Conservation (phyloP, 2,888 invertebrate genomes). For the Diachrysia chrysitis region DNA sequence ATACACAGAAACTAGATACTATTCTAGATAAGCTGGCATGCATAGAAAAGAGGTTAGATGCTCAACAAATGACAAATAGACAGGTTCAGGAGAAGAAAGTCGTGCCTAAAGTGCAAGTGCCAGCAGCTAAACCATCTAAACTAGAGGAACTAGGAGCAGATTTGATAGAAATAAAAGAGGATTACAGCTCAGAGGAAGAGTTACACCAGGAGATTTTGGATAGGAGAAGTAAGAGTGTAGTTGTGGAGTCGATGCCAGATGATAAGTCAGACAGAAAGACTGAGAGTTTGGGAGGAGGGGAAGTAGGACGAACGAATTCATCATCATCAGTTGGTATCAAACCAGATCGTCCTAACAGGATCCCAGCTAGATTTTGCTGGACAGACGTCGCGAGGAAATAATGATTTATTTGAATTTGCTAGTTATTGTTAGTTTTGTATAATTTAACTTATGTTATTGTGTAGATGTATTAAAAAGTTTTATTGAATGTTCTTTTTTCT, state of each 20-base stretch:
- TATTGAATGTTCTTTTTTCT: conserved; percentile 30
- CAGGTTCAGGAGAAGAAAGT: conserved; percentile 23
- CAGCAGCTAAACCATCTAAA: conserved; percentile 65
- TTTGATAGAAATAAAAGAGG: conserved; percentile 65
- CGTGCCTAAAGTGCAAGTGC: conserved; percentile 28
- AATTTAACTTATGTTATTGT: conserved; percentile 34
- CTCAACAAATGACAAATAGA: conserved; percentile 4
- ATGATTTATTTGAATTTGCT: conserved; percentile 35
- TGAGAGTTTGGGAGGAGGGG: conserved; percentile 65
- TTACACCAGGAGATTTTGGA: conserved; percentile 60
- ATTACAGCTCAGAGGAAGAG: conserved; percentile 72
- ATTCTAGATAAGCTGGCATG: conserved; percentile 72
- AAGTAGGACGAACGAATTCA: conserved; percentile 53
- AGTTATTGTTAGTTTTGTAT: conserved; percentile 31
- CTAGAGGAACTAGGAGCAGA: conserved; percentile 77
- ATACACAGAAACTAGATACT: conserved; percentile 72
- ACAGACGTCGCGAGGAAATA: conserved; percentile 72
- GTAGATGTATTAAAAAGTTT: conserved; percentile 48
- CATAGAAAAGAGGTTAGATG: conserved; percentile 75
- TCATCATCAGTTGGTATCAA: conserved; percentile 60
- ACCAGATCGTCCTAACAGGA: conserved; percentile 69
- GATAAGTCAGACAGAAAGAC: conserved; percentile 44
- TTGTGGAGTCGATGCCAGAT: conserved; percentile 47
- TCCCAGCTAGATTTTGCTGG: conserved; percentile 83
- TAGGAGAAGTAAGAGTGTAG: conserved; percentile 58